A percentile compares a stretch with the other conserved stretches of the same genome.
phyloP scores from a whole-genome alignment of 2,888 invertebrate species.

The Mimas tiliae region DNA sequence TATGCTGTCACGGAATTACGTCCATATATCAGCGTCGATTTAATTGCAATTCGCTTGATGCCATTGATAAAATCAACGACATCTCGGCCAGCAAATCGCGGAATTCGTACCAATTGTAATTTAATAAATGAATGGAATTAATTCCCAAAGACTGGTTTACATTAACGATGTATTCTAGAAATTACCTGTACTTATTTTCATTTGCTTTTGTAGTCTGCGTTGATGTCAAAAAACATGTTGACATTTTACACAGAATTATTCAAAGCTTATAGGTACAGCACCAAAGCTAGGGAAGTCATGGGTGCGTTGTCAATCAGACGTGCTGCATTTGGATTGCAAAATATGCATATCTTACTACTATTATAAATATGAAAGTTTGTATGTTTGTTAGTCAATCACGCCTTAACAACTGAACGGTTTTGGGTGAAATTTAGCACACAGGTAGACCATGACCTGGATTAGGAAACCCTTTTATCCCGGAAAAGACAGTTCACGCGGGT shows the following conservation, averaged over 20 bases:
- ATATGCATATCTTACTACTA: too few relatives aligned
- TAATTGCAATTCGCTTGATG: not conserved
- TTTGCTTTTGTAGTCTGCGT: not conserved
- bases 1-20: not conserved
- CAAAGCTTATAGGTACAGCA: too few relatives aligned
- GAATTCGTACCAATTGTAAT: slow-evolving; percentile 16
- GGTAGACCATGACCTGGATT: too few relatives aligned
- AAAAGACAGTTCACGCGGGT: too few relatives aligned
- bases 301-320: too few relatives aligned
- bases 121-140: slow-evolving; percentile 28
- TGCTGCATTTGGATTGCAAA: too few relatives aligned
- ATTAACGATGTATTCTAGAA: slow-evolving; percentile 19
- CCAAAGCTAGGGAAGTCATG: too few relatives aligned
- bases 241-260: not conserved
- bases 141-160: slow-evolving; percentile 22
- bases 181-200: not conserved
- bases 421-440: too few relatives aligned
- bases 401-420: too few relatives aligned
- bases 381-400: too few relatives aligned
- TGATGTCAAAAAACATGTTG: slow-evolving; percentile 1
- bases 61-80: slow-evolving; percentile 11
- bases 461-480: too few relatives aligned
- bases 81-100: not conserved
- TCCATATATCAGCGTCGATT: not conserved
- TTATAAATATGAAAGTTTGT: too few relatives aligned